Conservation (phyloP, 2,888 invertebrate genomes). For the Drosophila anomelani region DNA sequence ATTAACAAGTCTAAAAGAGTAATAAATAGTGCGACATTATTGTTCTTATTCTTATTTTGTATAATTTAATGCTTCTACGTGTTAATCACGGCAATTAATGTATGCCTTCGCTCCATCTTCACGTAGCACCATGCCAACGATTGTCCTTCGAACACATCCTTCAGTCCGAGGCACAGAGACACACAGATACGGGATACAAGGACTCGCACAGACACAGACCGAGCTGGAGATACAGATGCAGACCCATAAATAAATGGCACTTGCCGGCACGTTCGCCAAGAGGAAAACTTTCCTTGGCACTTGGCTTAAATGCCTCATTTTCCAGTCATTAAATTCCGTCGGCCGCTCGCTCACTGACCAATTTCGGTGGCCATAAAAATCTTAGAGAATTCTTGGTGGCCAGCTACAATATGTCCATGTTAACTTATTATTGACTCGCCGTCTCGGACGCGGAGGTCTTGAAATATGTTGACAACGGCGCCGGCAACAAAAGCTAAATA, state of each 20-base stretch:
- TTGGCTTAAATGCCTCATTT: constrained; percentile 79
- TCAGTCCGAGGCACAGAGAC: constrained; percentile 7
- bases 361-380: constrained; percentile 66
- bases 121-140: constrained; percentile 20
- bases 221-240: constrained; percentile 56
- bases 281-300: constrained; percentile 59
- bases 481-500: constrained; percentile 65
- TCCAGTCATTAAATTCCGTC: constrained; percentile 77
- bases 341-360: constrained; percentile 72
- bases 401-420: constrained; percentile 36
- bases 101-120: constrained; percentile 49
- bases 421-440: constrained; percentile 75
- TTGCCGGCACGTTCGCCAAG: constrained; percentile 62
- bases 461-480: constrained; percentile 80
- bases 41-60: constrained; percentile 10
- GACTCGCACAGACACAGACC: constrained; percentile 27
- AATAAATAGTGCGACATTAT: not conserved
- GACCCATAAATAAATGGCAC: constrained; percentile 67
- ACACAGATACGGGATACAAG: constrained; percentile 22
- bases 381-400: constrained; percentile 53
- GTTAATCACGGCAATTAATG: constrained; percentile 81
- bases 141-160: constrained; percentile 40
- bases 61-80: constrained; percentile 77
- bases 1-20: not conserved
- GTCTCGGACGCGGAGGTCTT: constrained; percentile 46